Evolutionary conservation across 2,797 vertebrate species (phyloP), one percentile per base, ranked within the genome.

Genomic region (Etheostoma perlongum): DNA sequence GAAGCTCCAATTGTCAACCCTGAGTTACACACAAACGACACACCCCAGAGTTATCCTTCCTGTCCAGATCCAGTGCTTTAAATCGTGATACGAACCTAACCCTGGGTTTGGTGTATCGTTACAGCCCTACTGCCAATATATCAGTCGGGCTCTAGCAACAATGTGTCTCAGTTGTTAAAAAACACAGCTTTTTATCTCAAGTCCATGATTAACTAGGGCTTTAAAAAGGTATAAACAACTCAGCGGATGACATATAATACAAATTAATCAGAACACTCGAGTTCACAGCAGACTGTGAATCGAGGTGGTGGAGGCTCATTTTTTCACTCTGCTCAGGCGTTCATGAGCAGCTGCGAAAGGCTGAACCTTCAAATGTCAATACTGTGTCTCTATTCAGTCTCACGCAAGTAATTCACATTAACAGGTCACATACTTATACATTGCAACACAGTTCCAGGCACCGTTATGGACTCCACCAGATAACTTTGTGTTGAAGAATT

Each of bases 361-460:
- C 13, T 70, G 68, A 76, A 23, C 65, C 68, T 76, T 82, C 53
- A 89, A 89, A 89, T 85, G 85, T 87, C 85, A 88, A 85, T 80
- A 73, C 53, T 23, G 73, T 51, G 61, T 79, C 75, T 82, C 75
- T 74, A 79, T 76, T 66, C 48, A 33, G 48, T 40, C 57, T 76
- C 36, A 36, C 48, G 30, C 36, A 40, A 10, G 36, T 12, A 40
- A 40, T 40, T 40, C 36, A 40, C 36, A 72, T 72, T 85, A 85
- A 73, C 61, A 82, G 86, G 83, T 85, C 85, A 85, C 70, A 82
- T 48, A 83, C 78, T 86, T 85, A 90, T 82, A 74, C 64, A 86
- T 78, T 81, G 65, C 76, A 80, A 53, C 65, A 72, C 74, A 25
- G 48, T 59, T 53, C 48, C 30, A 40, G 67, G 66, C 81, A 67